Evolutionary conservation across 2,113 vertebrate genomes (phyloP).

Genomic region (Hyperopisus bebe): DNA sequence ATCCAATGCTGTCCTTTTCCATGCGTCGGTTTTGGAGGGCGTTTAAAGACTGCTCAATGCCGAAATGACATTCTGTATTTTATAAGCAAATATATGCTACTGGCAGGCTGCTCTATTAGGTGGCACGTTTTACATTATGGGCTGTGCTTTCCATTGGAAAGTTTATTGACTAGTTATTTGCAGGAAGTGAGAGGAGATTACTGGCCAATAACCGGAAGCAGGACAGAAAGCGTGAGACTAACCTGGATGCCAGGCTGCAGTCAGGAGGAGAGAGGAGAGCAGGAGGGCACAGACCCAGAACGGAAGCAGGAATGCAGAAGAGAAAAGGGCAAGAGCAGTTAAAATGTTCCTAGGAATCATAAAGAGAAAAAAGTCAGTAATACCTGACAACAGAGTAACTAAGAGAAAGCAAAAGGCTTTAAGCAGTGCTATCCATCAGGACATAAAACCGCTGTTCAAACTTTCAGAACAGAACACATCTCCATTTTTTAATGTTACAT

Average conservation of each 20-base stretch:
- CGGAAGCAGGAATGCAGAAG: constrained; percentile 51
- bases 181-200: not conserved
- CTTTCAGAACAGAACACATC: not conserved
- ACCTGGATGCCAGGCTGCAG: constrained; percentile 73
- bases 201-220: constrained; percentile 29
- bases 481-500: not conserved
- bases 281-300: constrained; percentile 38
- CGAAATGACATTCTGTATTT: not conserved
- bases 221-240: constrained; percentile 55
- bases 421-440: not conserved
- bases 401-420: not conserved
- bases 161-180: not conserved
- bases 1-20: not conserved
- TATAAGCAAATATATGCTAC: not conserved
- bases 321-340: constrained; percentile 12
- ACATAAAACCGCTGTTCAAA: not conserved
- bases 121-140: not conserved
- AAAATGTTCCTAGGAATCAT: not conserved
- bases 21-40: not conserved
- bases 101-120: not conserved
- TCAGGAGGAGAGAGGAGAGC: constrained; percentile 63
- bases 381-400: not conserved
- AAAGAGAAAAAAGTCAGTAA: not conserved
- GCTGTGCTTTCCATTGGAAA: not conserved
- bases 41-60: not conserved